Conservation (phyloP, 2,113 vertebrate species). For the Pterocles burchelli region DNA sequence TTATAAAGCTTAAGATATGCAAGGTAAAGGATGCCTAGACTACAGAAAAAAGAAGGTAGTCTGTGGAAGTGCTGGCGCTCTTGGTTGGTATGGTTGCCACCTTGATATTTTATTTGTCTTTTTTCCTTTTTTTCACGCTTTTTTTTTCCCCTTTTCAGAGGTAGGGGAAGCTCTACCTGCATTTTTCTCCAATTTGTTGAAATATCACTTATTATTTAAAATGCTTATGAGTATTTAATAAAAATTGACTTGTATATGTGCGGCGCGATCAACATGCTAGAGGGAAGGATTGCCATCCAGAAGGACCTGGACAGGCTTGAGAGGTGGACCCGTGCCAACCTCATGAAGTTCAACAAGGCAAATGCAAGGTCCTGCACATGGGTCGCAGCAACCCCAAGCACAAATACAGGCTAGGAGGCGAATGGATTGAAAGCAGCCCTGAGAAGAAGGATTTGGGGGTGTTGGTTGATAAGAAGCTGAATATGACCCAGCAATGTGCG, state of each 20-base stretch:
- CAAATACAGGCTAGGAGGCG: too few species aligned
- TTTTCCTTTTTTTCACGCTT: neutral
- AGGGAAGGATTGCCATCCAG: too few species aligned
- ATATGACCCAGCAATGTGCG: too few species aligned
- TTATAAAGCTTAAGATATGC: slow-evolving; percentile 46
- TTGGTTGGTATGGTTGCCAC: neutral
- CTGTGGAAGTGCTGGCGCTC: neutral
- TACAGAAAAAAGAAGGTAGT: slow-evolving; percentile 11
- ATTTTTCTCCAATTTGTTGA: neutral
- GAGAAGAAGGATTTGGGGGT: too few species aligned
- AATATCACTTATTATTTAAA: neutral
- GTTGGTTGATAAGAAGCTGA: too few species aligned
- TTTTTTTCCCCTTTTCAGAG: neutral
- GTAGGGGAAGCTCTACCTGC: neutral
- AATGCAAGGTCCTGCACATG: too few species aligned
- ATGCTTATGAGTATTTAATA: neutral
- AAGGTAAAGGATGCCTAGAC: slow-evolving; percentile 24
- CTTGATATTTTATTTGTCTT: neutral
- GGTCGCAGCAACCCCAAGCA: too few species aligned
- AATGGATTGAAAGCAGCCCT: too few species aligned
- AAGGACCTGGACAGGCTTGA: too few species aligned
- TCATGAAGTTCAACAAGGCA: too few species aligned
- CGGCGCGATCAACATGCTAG: too few species aligned
- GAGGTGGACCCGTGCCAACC: too few species aligned
- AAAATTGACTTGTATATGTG: neutral